These are phyloP conservation scores for Lanius ludovicianus DNA, from an alignment of 2,113 vertebrate genomes.

Conservation along the genomic window DNA sequence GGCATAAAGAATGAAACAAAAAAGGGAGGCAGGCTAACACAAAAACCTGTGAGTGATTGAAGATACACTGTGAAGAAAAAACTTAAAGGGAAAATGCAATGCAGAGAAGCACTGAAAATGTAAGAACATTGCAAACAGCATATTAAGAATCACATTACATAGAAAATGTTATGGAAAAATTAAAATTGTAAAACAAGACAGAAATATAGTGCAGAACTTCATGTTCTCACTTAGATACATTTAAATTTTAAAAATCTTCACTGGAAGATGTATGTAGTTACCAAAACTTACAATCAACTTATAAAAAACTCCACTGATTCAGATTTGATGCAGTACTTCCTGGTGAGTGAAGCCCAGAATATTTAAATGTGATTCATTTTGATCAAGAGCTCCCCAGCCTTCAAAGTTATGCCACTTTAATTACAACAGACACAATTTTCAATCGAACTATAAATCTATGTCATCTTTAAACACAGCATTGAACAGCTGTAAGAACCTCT, in stretches of 20 bases:
- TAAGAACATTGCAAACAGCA: neutral
- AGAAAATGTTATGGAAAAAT: neutral
- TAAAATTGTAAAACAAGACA: neutral
- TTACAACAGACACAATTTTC: neutral
- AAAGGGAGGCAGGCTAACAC: neutral
- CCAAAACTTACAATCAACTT: neutral
- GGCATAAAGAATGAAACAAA: neutral
- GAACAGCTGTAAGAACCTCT: neutral
- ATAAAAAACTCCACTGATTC: neutral
- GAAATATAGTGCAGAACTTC: neutral
- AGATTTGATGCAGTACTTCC: neutral
- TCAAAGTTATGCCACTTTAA: neutral
- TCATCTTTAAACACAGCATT: neutral
- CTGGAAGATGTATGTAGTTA: neutral
- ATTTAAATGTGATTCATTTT: neutral
- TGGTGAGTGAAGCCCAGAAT: neutral
- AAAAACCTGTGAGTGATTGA: neutral
- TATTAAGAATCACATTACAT: neutral
- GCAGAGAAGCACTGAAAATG: neutral
- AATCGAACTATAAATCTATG: neutral
- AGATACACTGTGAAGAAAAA: neutral
- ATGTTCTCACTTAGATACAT: neutral
- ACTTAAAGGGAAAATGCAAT: neutral
- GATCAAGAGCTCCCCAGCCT: neutral
- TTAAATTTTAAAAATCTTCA: conserved; percentile 17